Evolutionary conservation across 2,113 vertebrate genomes (phyloP), one percentile per base, ranked within the genome.

Genomic region (Taurulus bubalis): DNA sequence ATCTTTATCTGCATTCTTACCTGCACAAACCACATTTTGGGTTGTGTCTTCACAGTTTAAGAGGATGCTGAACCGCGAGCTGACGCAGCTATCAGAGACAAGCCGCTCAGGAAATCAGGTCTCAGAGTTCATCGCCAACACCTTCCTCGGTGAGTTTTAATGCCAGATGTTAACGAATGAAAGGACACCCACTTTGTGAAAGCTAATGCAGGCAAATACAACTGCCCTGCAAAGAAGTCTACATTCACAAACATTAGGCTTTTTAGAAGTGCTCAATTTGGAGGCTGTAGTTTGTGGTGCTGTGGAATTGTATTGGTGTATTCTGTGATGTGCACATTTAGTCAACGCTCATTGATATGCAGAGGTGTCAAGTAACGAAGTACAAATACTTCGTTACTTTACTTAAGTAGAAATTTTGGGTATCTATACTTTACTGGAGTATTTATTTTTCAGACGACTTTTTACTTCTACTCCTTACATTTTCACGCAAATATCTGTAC

Each of bases 61-160:
- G 87, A 95, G 97, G 91, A 98, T 99, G 96, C 96, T 98, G 92
- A 98, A 93, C 88, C 95, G 98, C 22, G 98, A 98, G 91, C 91
- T 98, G 87, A 94, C 96, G 0, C 97, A 98, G 79, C 94, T 98
- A 10, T 98, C 97, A 0, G 97, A 97, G 92, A 97, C 96, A 18
- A 97, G 98, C 80, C 96, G 96, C 77, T 98, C 97, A 0, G 97
- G 98, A 88, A 98, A 97, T 91, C 97, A 98, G 87, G 97, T 99
- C 79, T 99, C 97, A 0, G 96, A 98, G 91, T 98, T 95, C 91
- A 98, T 99, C 84, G 94, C 97, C 86, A 96, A 70, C 86, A 97
- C 96, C 58, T 97, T 97, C 89, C 91, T 97, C 82, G 96, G 96
- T 97, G 92, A 96, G 96, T 85, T 77, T 65, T 18, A 32, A 22